These are phyloP conservation scores for Frankliniella intonsa DNA, from an alignment of 2,888 invertebrate species.

Conservation along the genomic window DNA sequence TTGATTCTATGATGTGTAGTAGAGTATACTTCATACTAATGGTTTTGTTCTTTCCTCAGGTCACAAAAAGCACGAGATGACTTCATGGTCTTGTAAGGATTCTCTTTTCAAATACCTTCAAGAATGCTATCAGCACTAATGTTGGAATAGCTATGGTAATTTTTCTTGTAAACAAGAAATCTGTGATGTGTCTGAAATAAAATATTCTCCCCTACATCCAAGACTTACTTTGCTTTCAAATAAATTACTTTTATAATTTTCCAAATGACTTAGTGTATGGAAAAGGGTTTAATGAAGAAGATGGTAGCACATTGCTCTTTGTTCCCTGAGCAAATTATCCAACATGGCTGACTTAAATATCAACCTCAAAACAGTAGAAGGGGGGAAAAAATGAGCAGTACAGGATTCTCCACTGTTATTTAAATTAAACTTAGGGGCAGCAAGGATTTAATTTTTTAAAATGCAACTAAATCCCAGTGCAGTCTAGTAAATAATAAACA, in stretches of 20 bases:
- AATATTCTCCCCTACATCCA: not conserved
- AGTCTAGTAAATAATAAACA: not conserved
- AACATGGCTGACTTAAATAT: no score
- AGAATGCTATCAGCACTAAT: not conserved
- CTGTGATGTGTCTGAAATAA: not conserved
- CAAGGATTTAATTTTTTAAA: not conserved
- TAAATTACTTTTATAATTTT: no score
- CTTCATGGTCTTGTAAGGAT: not conserved
- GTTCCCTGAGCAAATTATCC: no score
- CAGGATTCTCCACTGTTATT: not conserved
- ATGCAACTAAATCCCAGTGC: not conserved
- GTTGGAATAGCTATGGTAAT: not conserved
- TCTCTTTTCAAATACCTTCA: not conserved
- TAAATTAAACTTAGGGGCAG: not conserved
- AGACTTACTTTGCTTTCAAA: no score
- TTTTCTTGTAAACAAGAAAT: not conserved
- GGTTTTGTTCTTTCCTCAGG: not conserved
- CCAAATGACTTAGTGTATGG: no score
- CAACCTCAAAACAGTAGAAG: no score
- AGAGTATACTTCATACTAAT: not conserved
- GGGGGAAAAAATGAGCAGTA: no score
- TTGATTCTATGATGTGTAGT: not conserved
- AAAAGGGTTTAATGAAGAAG: no score
- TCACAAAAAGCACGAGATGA: constrained; percentile 9
- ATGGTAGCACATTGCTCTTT: no score